These are phyloP conservation scores for Fukomys damarensis DNA, from an alignment of 2,113 vertebrate species.

Conservation along the genomic window DNA sequence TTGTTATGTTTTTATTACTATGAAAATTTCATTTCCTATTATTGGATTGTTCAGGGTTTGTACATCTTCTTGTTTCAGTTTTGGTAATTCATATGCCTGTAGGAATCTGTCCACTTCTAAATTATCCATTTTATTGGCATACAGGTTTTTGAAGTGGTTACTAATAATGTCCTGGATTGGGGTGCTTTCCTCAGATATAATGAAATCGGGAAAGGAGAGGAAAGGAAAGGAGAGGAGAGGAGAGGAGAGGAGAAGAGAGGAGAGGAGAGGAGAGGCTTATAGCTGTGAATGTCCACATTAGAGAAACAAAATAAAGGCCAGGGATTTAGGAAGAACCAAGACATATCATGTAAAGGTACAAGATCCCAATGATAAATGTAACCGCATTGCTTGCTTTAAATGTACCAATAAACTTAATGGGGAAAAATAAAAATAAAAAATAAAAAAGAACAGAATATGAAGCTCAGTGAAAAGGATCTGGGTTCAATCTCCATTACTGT, in stretches of 20 bases:
- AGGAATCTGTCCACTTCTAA: background rate
- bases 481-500: too few relatives aligned
- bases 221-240: too few relatives aligned
- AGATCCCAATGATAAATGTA: too few relatives aligned
- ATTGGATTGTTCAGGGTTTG: background rate
- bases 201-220: background rate
- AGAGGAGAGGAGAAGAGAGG: too few relatives aligned
- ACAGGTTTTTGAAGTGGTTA: background rate
- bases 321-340: too few relatives aligned
- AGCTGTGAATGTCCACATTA: background rate
- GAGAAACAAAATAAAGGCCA: background rate
- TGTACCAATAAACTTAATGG: too few relatives aligned
- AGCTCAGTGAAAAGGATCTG: too few relatives aligned
- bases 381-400: too few relatives aligned
- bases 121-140: background rate
- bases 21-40: background rate
- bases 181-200: background rate
- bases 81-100: background rate
- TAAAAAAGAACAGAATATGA: too few relatives aligned
- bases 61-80: background rate
- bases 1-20: background rate
- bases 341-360: too few relatives aligned
- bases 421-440: too few relatives aligned
- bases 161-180: background rate
- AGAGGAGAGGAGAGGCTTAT: too few relatives aligned